Evolutionary conservation across 2,797 vertebrate species (phyloP).

Genomic region (Rhabdomys pumilio): DNA sequence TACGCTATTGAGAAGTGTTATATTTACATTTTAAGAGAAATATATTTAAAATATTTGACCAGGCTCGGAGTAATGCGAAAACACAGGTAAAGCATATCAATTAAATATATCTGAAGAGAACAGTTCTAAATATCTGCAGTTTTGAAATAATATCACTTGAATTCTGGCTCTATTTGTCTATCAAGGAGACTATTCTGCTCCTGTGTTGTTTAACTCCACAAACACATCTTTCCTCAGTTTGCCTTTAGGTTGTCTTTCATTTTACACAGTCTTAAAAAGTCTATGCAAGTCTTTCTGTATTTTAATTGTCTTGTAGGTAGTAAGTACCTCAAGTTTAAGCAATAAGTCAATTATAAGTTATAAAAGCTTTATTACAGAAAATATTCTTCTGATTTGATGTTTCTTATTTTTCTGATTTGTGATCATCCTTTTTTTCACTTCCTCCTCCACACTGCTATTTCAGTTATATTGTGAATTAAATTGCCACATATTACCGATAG

Average conservation of each 20-base stretch:
- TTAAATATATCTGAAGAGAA: background rate
- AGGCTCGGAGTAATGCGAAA: background rate
- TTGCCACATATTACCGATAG: background rate
- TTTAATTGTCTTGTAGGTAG: background rate
- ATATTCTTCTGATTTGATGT: background rate
- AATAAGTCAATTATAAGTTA: background rate
- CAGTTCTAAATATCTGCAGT: background rate
- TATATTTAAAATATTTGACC: constrained; percentile 9
- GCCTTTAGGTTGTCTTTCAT: background rate
- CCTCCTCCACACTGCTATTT: background rate
- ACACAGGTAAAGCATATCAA: background rate
- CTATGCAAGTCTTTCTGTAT: background rate
- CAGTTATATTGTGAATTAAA: background rate
- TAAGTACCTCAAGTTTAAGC: background rate
- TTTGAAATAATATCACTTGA: background rate
- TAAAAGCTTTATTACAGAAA: background rate
- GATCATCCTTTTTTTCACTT: background rate
- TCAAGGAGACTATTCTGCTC: background rate
- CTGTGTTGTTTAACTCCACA: background rate
- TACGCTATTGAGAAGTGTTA: background rate
- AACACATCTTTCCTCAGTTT: background rate
- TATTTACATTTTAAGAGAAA: constrained; percentile 17
- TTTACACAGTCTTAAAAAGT: background rate
- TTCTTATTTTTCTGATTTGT: background rate
- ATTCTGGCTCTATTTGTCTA: background rate